Base-by-base conservation (phyloP, 1,140 invertebrate species). In the Drosophila triauraria region DNA sequence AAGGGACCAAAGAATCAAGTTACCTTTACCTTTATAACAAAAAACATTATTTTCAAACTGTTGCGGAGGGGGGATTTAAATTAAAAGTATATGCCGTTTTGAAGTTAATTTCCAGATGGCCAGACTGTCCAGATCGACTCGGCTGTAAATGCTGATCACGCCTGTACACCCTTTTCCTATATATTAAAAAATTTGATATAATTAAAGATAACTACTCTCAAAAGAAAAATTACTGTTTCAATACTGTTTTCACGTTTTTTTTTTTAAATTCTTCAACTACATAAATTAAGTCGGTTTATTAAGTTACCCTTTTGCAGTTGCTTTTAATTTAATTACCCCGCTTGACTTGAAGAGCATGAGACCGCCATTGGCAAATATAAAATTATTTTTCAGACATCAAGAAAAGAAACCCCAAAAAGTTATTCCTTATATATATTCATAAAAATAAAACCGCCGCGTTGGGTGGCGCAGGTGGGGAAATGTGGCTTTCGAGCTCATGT, bases 391-490 rank as follows among this genome's bases (percentile, higher is more conserved):
- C 38, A n/a, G 32, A n/a, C 38, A 53, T 6, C 35, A n/a, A 15
- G 17, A 25, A 12, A 10, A 35, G 35, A 17, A 17, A 13, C 15
- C 15, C 12, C 17, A 35, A 70, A 23, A 15, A 10, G 25, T 6
- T 30, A 7, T 72, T 10, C 30, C 23, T 72, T 59, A 43, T 51
- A 72, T 72, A 72, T 72, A 72, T 72, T 60, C 56, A 72, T 59
- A 71, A 27, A 48, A 40, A 10, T 7, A 5, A 23, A 20, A 15
- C 17, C 15, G 6, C 40, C 9, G 3, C 40, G 32, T 48, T 43
- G 65, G 20, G 3, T 27, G 43, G 12, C 9, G n/a, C 17, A 15
- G 12, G 32, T 35, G 10, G 32, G 32, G 54, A 10, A 38, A 10
- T 65, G 62, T 35, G 64, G 13, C 64, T 50, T 50, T 30, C 4